Evolutionary conservation across 2,888 invertebrate species (phyloP), one percentile per base, ranked within the genome.

Genomic region (Orthosia gracilis): DNA sequence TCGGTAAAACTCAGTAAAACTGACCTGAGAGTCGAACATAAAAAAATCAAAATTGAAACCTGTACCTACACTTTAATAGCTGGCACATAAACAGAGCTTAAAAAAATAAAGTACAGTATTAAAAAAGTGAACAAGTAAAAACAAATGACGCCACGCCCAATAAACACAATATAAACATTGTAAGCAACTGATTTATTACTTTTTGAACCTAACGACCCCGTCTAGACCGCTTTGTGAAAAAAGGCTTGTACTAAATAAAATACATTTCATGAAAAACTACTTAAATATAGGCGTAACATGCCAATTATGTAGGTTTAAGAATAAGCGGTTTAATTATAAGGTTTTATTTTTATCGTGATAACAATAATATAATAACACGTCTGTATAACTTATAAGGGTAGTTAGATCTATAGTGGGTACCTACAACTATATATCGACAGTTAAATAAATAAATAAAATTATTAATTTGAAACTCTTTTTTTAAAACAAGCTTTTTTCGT

Each of bases 141-240:
- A 69, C 1, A 61, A 80, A 73, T 80, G 50, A 64, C 52, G 63
- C 57, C 52, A 63, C 49, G 17, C 11, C 12, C 40, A 5, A 61
- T 66, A 65, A 66, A 83, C 47, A 45, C 23, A 47, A 55, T 18
- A 23, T 23, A 55, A 58, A 80, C 73, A 55, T 23, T 55, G 69
- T 69, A 59, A 67, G 52, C 31, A 49, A 45, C 49, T 59, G 66
- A 67, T 84, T 73, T 84, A 84, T 84, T 73, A 80, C 50, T 57
- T 57, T 18, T 17, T 18, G 23, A 59, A 49, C 49, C 54, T 59
- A 73, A 58, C 26, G 26, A 52, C 54, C 54, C 15, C n/a, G 84
- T 69, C 84, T 80, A 74, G 74, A 63, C 73, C 47, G 57, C 45
- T 65, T 66, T 63, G 23, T 54, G 21, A 31, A 59, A 73, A 71